Evolutionary conservation across 2,797 vertebrate genomes (phyloP).

Genomic region (Lagorchestes hirsutus): DNA sequence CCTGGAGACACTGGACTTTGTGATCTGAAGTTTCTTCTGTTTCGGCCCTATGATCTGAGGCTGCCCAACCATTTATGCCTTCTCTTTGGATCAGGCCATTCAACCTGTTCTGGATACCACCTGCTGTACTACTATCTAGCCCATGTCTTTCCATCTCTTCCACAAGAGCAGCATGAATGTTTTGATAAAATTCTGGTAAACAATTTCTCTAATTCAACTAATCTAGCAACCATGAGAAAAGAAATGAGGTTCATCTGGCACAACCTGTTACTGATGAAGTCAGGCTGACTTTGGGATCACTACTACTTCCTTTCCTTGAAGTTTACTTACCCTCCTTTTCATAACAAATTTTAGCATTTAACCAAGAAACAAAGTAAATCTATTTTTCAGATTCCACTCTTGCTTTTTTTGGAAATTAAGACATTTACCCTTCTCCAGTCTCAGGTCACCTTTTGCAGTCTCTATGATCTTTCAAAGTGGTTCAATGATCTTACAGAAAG

Average conservation of each 20-base stretch:
- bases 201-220: not conserved
- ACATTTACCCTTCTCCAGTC: not conserved
- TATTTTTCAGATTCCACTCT: not conserved
- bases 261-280: not conserved
- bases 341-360: not conserved
- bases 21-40: not conserved
- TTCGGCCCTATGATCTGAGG: not conserved
- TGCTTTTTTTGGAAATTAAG: not conserved
- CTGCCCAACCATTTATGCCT: not conserved
- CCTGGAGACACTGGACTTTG: not conserved
- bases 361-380: not conserved
- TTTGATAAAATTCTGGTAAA: not conserved
- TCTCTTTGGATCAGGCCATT: not conserved
- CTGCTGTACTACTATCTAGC: not conserved
- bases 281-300: not conserved
- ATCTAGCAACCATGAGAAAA: not conserved
- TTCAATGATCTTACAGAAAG: not conserved
- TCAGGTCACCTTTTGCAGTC: not conserved
- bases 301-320: not conserved
- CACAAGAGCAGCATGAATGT: not conserved
- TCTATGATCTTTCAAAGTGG: not conserved
- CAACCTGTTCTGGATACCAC: not conserved
- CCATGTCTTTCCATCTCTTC: not conserved
- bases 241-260: not conserved
- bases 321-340: not conserved